These are phyloP conservation scores for Ailuropoda melanoleuca DNA, from an alignment of 2,113 vertebrate genomes.

Conservation along the genomic window DNA sequence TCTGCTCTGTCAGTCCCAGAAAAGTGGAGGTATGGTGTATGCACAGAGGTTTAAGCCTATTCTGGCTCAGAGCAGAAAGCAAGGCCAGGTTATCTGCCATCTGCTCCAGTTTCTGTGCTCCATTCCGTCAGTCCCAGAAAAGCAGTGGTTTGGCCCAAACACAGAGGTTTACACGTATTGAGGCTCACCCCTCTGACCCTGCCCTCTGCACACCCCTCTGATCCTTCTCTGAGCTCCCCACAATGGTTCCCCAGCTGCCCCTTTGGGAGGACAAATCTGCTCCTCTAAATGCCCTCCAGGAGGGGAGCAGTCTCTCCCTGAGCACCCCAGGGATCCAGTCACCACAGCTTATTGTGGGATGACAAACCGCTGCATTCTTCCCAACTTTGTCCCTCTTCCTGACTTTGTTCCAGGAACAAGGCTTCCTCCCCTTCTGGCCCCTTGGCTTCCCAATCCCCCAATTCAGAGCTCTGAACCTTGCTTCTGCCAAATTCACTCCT, in stretches of 20 bases:
- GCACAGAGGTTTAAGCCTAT: neutral
- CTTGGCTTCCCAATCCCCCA: neutral
- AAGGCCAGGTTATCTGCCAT: neutral
- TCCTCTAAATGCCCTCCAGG: neutral
- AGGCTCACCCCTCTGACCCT: neutral
- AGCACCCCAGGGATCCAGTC: neutral
- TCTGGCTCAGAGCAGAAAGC: neutral
- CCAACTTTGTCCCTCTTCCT: neutral
- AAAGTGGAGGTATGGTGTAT: neutral
- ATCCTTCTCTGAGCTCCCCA: neutral
- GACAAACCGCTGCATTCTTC: neutral
- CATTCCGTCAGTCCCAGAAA: neutral
- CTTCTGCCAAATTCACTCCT: neutral
- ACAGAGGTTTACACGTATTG: neutral
- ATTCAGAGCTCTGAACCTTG: neutral
- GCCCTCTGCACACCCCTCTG: neutral
- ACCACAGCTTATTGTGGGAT: neutral
- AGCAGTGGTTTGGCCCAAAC: neutral
- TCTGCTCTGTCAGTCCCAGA: neutral
- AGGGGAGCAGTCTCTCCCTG: neutral
- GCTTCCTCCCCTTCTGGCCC: neutral
- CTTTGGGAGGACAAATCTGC: neutral
- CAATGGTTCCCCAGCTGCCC: too few species aligned
- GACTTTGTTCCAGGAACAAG: neutral
- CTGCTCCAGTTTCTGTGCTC: neutral